A percentile compares a stretch with the other conserved stretches of the same genome.
These are phyloP conservation scores for Actinia tenebrosa DNA, from an alignment of 64 coral and sea anemone genomes.

Conservation along the genomic window DNA sequence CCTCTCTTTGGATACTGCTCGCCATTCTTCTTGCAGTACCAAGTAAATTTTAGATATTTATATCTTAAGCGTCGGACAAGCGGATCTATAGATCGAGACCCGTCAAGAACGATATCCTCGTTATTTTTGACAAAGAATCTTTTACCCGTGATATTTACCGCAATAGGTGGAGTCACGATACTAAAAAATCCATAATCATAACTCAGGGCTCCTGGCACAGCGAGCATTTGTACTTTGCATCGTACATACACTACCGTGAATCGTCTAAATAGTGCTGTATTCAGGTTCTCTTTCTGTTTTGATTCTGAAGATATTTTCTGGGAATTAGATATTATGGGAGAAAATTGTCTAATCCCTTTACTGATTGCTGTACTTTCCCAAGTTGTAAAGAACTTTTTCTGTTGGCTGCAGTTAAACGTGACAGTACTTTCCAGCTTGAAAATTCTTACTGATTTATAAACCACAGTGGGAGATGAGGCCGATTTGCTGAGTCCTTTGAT, in stretches of 20 bases:
- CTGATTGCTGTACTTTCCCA: neutral
- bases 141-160: constrained; percentile 27
- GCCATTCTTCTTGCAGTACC: constrained; percentile 30
- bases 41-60: constrained; percentile 1
- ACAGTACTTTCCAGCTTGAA: neutral
- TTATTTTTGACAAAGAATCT: neutral
- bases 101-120: constrained; percentile 19
- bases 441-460: neutral
- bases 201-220: neutral
- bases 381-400: neutral
- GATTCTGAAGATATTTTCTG: neutral
- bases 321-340: neutral
- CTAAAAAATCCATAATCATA: constrained; percentile 32
- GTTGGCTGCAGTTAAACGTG: neutral
- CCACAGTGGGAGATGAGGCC: neutral
- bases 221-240: constrained; percentile 12
- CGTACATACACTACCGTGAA: constrained; percentile 19
- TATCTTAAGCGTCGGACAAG: neutral
- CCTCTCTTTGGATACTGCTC: neutral
- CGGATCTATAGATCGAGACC: constrained; percentile 3
- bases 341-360: neutral
- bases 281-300: neutral
- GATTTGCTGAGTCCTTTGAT: neutral
- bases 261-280: neutral
- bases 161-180: constrained; percentile 17